Conservation (phyloP, 1,140 invertebrate species). For the Galendromus occidentalis region DNA sequence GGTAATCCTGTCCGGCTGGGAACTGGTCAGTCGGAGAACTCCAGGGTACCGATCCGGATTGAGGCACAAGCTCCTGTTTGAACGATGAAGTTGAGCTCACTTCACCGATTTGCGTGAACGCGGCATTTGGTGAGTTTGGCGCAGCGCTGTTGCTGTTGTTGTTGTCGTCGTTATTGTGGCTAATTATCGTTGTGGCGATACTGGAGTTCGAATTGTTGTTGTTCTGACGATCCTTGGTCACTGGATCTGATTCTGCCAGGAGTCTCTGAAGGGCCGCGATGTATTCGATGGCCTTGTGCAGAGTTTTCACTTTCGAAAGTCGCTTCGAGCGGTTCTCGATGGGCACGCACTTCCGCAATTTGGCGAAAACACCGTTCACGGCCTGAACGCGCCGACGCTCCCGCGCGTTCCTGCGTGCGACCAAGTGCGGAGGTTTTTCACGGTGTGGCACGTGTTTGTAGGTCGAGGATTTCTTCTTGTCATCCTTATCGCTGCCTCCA, state of each 20-base stretch:
- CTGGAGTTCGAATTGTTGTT: background rate
- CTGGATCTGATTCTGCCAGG: slow-evolving; percentile 19
- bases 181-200: background rate
- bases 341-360: slow-evolving; percentile 32
- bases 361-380: slow-evolving; percentile 34
- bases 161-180: background rate
- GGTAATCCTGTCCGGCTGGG: too few species aligned
- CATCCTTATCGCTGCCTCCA: background rate
- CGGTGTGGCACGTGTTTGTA: slow-evolving; percentile 29
- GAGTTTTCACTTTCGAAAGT: slow-evolving; percentile 27
- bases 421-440: slow-evolving; percentile 33
- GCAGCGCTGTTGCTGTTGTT: background rate
- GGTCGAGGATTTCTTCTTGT: slow-evolving; percentile 13
- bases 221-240: slow-evolving; percentile 11
- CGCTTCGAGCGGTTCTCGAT: slow-evolving; percentile 25
- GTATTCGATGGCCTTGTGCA: slow-evolving; percentile 27
- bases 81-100: background rate
- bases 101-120: background rate
- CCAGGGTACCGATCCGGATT: too few species aligned
- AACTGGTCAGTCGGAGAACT: too few species aligned
- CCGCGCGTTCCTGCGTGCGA: slow-evolving; percentile 36
- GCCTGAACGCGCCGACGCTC: slow-evolving; percentile 36
- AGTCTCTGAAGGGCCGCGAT: slow-evolving; percentile 24
- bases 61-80: background rate
- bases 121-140: background rate